Percentiles rank a stretch among this genome's conserved stretches.
Conservation (phyloP, 2,113 vertebrate species). For the Eretmochelys imbricata region DNA sequence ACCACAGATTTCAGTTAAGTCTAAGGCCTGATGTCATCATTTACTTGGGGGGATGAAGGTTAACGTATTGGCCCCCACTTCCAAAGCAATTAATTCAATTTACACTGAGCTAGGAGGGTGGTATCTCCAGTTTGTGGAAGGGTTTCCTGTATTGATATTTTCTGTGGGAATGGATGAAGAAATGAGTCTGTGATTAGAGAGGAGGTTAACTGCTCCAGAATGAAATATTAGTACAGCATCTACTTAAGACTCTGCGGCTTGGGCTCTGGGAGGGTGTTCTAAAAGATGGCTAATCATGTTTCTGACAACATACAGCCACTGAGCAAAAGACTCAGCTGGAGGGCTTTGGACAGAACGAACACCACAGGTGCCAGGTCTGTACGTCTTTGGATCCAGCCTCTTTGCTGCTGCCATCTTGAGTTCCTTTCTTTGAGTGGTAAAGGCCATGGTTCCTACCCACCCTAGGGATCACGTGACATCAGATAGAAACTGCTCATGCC, state of each 20-base stretch:
- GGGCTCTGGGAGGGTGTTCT: not conserved
- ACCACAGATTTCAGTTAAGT: not conserved
- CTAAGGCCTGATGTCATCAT: not conserved
- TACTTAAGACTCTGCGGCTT: not conserved
- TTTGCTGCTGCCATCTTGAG: not conserved
- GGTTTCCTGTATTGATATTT: not conserved
- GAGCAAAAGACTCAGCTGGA: not conserved
- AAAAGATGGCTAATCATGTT: not conserved
- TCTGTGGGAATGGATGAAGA: not conserved
- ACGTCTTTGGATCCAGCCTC: not conserved
- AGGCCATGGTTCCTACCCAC: not conserved
- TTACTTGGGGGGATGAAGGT: not conserved
- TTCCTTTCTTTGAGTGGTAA: not conserved
- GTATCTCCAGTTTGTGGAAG: not conserved
- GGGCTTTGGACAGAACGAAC: not conserved
- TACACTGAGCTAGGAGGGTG: not conserved
- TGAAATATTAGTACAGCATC: not conserved
- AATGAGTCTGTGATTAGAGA: not conserved
- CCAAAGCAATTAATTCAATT: not conserved
- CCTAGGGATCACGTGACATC: not conserved
- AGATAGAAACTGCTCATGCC: not conserved
- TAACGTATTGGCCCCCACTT: not conserved
- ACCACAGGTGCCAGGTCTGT: not conserved
- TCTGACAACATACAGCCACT: not conserved
- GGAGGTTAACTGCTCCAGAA: not conserved